Evolutionary conservation across 1,140 invertebrate species (phyloP), one percentile per base, ranked within the genome.

Genomic region (Anoplolepis gracilipes): DNA sequence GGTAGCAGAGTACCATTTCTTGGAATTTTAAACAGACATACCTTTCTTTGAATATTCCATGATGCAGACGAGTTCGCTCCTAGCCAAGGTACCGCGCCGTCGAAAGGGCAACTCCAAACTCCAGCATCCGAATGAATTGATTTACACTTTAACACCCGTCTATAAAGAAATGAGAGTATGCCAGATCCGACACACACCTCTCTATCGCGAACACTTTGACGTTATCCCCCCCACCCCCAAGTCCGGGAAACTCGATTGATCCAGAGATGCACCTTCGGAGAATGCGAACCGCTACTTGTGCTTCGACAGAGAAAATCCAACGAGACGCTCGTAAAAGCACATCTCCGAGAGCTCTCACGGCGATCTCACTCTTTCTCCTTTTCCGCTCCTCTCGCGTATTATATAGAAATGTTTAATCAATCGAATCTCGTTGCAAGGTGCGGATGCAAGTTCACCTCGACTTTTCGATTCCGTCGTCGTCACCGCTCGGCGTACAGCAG

Each of bases 11-110:
- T 42, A 42, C 0, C 39, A 36, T 36, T 22, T 53, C 13, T 5
- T 53, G 59, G 16, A 30, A 10, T 25, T 61, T 25, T 10, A 57
- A 22, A 57, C 8, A 2, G 13, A 90, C 90, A 25, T 91, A 93
- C 92, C 92, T 90, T 92, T 92, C 42, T 85, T 91, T 39, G 92
- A 88, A 49, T 88, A 92, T 91, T 92, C 92, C 92, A 92, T 92
- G 81, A 61, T 84, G 82, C 33, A 1, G 33, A 30, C n/a, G 53
- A 57, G 55, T 39, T 42, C 16, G 11, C 65, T 11, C n/a, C n/a
- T 39, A 10, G 78, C 49, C 67, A 28, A 46, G 57, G n/a, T 67
- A 69, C 70, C 30, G 84, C 70, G 55, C 85, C 70, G 42, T n/a
- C 28, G 81, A 25, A 22, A 13, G 16, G 1, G 30, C 39, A 25